Evolutionary conservation across 2,797 vertebrate species (phyloP).

Genomic region (Schizopygopsis malacanthus): DNA sequence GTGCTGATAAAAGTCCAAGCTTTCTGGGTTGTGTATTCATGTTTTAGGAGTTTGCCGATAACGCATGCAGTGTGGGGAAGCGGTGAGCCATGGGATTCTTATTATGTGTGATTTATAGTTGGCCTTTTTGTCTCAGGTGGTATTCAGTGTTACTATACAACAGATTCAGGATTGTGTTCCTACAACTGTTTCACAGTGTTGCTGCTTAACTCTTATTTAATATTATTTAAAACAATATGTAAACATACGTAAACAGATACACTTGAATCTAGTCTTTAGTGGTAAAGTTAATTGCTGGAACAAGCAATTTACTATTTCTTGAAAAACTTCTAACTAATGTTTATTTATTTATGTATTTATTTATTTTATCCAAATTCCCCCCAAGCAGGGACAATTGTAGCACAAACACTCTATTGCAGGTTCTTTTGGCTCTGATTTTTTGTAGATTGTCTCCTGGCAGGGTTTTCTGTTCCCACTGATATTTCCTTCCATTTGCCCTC

Average conservation of each 20-base stretch:
- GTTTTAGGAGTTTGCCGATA: slow-evolving; percentile 3
- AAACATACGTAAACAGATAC: neutral
- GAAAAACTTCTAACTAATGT: neutral
- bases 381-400: neutral
- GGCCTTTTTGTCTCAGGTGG: neutral
- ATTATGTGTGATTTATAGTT: neutral
- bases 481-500: slow-evolving; percentile 27
- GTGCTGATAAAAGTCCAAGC: slow-evolving; percentile 19
- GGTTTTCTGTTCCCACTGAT: slow-evolving; percentile 33
- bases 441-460: slow-evolving; percentile 50
- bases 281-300: neutral
- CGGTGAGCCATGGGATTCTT: slow-evolving; percentile 1
- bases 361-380: neutral
- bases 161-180: neutral
- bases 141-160: neutral
- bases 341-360: neutral
- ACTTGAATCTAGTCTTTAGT: neutral
- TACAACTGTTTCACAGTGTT: neutral
- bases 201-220: neutral
- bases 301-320: neutral
- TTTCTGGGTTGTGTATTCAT: neutral
- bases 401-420: neutral
- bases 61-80: neutral
- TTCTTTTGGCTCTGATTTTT: slow-evolving; percentile 5
- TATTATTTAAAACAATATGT: neutral